Evolutionary conservation across 2,797 vertebrate species (phyloP), one percentile per base, ranked within the genome.

Genomic region (Anolis apletophallus): DNA sequence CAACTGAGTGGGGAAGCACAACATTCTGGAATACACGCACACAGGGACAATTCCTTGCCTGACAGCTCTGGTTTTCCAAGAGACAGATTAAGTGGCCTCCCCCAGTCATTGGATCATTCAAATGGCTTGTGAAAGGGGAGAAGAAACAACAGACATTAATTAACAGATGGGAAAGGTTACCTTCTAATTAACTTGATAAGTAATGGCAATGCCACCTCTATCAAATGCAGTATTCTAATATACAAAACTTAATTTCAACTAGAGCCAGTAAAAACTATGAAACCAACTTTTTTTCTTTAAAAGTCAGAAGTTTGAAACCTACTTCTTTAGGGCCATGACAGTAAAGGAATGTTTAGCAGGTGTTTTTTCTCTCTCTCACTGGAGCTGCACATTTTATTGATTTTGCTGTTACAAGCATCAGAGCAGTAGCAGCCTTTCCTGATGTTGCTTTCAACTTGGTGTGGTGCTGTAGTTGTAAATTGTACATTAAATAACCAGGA

Each of bases 301-400:
- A 46, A 21, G 34, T 13, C 13, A 2, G 19, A 36, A 72, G 34
- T 36, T 19, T 72, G 69, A 72, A 68, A 32, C 67, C 34, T 14
- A 72, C 34, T 72, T 32, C 17, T 73, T 73, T 21, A 80, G 40
- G 61, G 77, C 88, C 87, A 89, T 88, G 46, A 69, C 90, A 87
- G 90, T 87, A 79, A 91, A 85, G 1, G 9, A 64, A 52, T 93
- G 90, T 91, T 94, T 89, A 94, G 93, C 89, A 94, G 94, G 93
- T 91, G 93, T 90, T 93, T 95, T 95, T 90, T 94, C 91, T 89
- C 92, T 94, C 91, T 89, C 92, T 87, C 90, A 94, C 86, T 93
- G 93, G 91, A 80, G 93, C 90, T 91, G 88, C 87, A 93, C 87
- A 84, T 67, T 88, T 72, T 94, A 95, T 95, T 89, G 93, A 90